Evolutionary conservation across 2,888 invertebrate genomes (phyloP).

Genomic region (Stictocephala bisonia): DNA sequence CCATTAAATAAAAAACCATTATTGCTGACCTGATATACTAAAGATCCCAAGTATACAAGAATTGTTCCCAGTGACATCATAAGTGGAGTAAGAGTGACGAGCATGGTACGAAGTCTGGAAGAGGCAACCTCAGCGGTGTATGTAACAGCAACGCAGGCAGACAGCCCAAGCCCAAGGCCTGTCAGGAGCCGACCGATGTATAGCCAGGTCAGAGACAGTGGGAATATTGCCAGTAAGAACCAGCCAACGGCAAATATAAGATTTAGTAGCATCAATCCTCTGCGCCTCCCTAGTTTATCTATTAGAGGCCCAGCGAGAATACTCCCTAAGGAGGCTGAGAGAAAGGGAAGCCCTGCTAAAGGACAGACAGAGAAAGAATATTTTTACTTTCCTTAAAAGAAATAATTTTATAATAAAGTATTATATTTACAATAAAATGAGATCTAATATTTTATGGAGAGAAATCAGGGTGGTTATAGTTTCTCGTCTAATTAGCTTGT

Average conservation of each 20-base stretch:
- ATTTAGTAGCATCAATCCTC: slow-evolving; percentile 66
- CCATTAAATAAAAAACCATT: no score
- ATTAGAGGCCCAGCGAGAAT: slow-evolving; percentile 67
- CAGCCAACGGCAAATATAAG: slow-evolving; percentile 67
- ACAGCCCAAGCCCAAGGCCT: neutral
- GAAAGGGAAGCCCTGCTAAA: slow-evolving; percentile 69
- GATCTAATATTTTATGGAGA: no score
- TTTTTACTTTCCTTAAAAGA: no score
- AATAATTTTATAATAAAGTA: no score
- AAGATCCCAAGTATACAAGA: neutral
- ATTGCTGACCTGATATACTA: neutral
- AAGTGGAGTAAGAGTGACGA: neutral
- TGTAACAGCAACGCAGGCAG: neutral
- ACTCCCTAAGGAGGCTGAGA: slow-evolving; percentile 69
- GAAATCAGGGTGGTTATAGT: no score
- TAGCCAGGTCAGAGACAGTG: slow-evolving; percentile 58
- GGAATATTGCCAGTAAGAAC: slow-evolving; percentile 65
- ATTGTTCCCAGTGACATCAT: neutral
- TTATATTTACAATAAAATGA: no score
- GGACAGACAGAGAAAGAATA: no score
- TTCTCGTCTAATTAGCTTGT: no score
- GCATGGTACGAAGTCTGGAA: neutral
- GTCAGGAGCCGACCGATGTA: slow-evolving; percentile 62
- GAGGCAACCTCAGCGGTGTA: neutral
- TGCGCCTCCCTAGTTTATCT: slow-evolving; percentile 67